Percentiles rank a stretch among this genome's conserved stretches.
Evolutionary conservation across 2,797 vertebrate species (phyloP).

Genomic region (Vespertilio murinus): DNA sequence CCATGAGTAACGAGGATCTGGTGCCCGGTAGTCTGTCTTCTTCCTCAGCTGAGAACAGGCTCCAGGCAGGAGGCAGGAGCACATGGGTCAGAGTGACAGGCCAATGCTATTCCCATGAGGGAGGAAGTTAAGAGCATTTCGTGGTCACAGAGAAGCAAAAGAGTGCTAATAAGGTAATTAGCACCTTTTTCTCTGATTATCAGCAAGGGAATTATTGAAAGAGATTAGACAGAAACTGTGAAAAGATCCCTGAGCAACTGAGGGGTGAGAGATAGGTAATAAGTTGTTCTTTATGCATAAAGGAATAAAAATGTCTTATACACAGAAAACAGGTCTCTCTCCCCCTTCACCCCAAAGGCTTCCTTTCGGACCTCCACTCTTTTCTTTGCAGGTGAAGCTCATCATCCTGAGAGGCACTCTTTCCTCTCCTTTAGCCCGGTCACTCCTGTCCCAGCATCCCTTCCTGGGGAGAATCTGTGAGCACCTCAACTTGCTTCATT

Average conservation of each 20-base stretch:
- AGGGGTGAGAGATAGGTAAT: conserved; percentile 33
- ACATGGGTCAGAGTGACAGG: neutral
- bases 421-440: neutral
- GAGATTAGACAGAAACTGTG: conserved; percentile 64
- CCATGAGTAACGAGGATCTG: neutral
- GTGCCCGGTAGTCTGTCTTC: neutral
- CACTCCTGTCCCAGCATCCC: neutral
- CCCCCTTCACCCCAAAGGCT: fast-evolving
- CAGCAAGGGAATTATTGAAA: conserved; percentile 72
- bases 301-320: neutral
- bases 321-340: neutral
- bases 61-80: neutral
- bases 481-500: neutral
- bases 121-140: neutral
- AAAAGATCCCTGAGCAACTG: conserved; percentile 56
- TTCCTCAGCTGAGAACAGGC: neutral
- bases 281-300: neutral
- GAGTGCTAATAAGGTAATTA: conserved; percentile 70
- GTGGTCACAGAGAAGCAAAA: conserved; percentile 25
- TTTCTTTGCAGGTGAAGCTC: conserved; percentile 2
- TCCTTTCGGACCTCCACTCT: neutral
- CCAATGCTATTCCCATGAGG: neutral
- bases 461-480: neutral
- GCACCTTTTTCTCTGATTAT: conserved; percentile 72
- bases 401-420: neutral